Base-by-base conservation (phyloP, 2,113 vertebrate genomes). In the Archilochus colubris region DNA sequence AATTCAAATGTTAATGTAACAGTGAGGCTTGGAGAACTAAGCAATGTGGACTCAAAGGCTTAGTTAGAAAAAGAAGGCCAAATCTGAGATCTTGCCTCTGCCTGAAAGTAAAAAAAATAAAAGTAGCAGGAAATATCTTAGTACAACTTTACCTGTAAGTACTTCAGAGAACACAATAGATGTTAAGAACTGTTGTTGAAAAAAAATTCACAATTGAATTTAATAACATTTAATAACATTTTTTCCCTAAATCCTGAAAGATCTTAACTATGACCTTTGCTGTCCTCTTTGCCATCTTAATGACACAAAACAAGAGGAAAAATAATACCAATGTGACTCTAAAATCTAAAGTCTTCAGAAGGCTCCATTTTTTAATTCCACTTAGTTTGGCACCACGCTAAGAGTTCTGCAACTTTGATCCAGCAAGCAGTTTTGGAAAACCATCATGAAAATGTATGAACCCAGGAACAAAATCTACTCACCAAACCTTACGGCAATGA, bases 361-460 rank as follows among this genome's bases (percentile, higher is more conserved):
- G 30, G 11, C 12, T 78, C 84, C 14, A 7, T 51, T 78, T 87
- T 82, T 27, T 68, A 75, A 75, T 91, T 83, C 30, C 10, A 7
- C 25, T 79, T 80, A 48, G 44, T 91, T 64, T 53, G 58, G 48
- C 72, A 51, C 58, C 54, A 72, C 33, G 28, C 27, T 78, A 63
- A 73, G 44, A 75, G 12, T 78, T 94, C 58, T 84, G 50, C 50
- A 86, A 81, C 66, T 86, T 90, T 61, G 82, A 92, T 95, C 69
- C 62, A 66, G 88, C 76, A 95, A 88, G 69, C 44, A 93, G 82
- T 48, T 53, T 68, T 88, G 64, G 64, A 74, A 93, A 96, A 80
- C 48, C 19, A 6, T 88, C 59, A 94, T 93, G 67, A 95, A 97
- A 97, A 97, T 95, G 36, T 82, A 93, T 93, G 86, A 97, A 88